phyloP scores from a whole-genome alignment of 2,888 invertebrate genomes.

The Sinopyrophorus schimmeli region DNA sequence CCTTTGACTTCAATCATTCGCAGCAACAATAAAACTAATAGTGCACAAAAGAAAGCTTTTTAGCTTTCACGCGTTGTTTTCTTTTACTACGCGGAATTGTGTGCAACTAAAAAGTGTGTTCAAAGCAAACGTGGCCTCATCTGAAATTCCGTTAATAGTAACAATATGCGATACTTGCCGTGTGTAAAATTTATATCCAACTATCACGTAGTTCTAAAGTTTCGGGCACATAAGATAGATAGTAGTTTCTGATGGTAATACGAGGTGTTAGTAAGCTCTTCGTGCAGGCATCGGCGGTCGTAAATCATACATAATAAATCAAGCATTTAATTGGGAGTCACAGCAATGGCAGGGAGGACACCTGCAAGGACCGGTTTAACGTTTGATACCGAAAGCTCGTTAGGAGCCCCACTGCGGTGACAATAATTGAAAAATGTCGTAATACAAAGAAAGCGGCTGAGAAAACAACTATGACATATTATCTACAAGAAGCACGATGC shows the following conservation, averaged over 20 bases:
- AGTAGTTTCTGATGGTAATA: conserved; percentile 20
- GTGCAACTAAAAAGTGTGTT: too few relatives aligned
- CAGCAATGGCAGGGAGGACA: conserved; percentile 23
- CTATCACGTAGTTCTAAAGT: conserved; percentile 10
- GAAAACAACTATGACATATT: conserved; percentile 7
- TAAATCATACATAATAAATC: conserved; percentile 37
- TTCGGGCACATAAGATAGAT: background rate
- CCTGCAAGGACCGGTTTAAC: conserved; percentile 25
- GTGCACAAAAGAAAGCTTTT: too few relatives aligned
- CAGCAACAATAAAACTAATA: too few relatives aligned
- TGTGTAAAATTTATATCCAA: too few relatives aligned
- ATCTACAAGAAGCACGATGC: too few relatives aligned
- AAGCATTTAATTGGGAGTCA: conserved; percentile 34
- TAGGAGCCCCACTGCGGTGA: conserved; percentile 19
- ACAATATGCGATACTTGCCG: too few relatives aligned
- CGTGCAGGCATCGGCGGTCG: conserved; percentile 26
- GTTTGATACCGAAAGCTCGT: conserved; percentile 20
- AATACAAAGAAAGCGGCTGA: conserved; percentile 12
- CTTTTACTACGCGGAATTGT: too few relatives aligned
- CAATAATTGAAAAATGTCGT: conserved; percentile 24
- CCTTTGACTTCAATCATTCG: too few relatives aligned
- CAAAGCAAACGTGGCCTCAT: too few relatives aligned
- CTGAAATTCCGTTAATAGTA: too few relatives aligned
- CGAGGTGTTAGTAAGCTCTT: conserved; percentile 18
- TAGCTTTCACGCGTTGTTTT: too few relatives aligned